Evolutionary conservation across 2,888 invertebrate species (phyloP).

Genomic region (Piscicola geometra): DNA sequence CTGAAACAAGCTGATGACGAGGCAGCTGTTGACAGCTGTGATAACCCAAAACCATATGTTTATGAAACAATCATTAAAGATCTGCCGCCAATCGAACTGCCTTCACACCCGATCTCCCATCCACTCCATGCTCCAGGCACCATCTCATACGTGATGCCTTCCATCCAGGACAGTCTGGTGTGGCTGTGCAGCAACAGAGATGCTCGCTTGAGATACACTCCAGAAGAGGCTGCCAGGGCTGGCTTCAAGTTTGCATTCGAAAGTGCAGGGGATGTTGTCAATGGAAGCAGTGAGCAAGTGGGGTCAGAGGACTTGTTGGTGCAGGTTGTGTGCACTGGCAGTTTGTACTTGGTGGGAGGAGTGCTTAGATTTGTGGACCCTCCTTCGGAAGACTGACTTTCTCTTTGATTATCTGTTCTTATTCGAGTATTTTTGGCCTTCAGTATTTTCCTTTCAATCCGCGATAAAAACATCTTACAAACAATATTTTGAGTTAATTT

Average conservation of each 20-base stretch:
- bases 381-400: no score
- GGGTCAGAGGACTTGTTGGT: conserved; percentile 47
- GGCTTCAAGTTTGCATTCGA: conserved; percentile 36
- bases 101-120: not conserved
- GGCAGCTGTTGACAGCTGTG: not conserved
- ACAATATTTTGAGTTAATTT: no score
- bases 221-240: conserved; percentile 1
- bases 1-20: no score
- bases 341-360: conserved; percentile 76
- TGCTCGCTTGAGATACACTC: conserved; percentile 33
- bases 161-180: conserved; percentile 54
- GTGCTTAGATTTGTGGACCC: conserved; percentile 59
- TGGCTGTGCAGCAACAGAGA: conserved; percentile 50
- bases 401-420: no score
- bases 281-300: no score
- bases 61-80: no score
- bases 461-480: no score
- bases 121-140: not conserved
- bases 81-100: not conserved
- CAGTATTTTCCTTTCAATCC: no score
- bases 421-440: no score
- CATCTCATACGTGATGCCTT: conserved; percentile 48
- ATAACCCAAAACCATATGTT: not conserved
- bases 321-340: conserved; percentile 74
- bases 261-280: no score